Conservation (phyloP, 2,888 invertebrate species). For the Amphipyra berbera region DNA sequence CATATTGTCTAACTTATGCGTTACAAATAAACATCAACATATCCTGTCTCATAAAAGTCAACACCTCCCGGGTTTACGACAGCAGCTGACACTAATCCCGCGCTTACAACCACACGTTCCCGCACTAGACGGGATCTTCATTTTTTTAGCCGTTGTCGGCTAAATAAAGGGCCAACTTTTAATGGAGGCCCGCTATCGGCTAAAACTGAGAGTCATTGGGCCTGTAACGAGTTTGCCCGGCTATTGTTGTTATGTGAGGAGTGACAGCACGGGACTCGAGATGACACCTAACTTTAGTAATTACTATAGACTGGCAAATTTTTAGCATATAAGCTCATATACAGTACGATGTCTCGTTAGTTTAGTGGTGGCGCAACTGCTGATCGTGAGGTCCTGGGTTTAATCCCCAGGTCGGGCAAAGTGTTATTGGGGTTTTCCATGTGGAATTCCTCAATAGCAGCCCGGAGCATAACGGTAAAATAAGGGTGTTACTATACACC, state of each 20-base stretch:
- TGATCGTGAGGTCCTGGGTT: no score
- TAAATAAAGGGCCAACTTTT: conserved; percentile 70
- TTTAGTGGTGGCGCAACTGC: no score
- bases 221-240: conserved; percentile 37
- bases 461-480: no score
- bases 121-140: conserved; percentile 57
- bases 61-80: conserved; percentile 17
- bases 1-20: background rate
- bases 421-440: no score
- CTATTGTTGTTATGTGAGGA: conserved; percentile 24
- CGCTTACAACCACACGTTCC: conserved; percentile 17
- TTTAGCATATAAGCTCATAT: background rate
- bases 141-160: conserved; percentile 53
- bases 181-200: conserved; percentile 64
- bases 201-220: conserved; percentile 63
- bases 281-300: conserved; percentile 12
- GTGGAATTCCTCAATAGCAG: no score
- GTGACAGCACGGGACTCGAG: background rate
- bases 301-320: background rate
- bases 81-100: conserved; percentile 34
- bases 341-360: no score
- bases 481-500: no score
- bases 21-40: conserved; percentile 4
- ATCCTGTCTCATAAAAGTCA: background rate
- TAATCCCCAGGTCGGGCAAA: no score